A percentile compares a stretch with the other conserved stretches of the same genome.
phyloP scores from a whole-genome alignment of 2,797 vertebrate species.

The Channa striata region DNA sequence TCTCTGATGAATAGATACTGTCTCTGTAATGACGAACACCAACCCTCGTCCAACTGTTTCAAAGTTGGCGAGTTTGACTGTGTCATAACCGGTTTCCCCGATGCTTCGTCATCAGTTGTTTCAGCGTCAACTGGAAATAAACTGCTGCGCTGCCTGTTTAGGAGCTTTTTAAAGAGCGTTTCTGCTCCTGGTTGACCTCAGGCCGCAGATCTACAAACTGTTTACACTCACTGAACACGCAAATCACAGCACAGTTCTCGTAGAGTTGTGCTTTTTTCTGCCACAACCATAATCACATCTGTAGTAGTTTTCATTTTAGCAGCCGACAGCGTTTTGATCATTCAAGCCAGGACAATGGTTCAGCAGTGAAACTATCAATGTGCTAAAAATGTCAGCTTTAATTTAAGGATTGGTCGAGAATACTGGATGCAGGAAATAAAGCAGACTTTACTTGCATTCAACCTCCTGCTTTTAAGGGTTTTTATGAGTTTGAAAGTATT shows the following conservation, averaged over 20 bases:
- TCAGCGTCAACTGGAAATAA: constrained; percentile 37
- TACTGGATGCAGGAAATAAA: no score
- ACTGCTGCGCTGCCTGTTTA: constrained; percentile 13
- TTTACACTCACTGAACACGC: constrained; percentile 35
- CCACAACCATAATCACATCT: not conserved
- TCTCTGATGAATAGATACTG: no score
- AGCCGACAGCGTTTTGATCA: no score
- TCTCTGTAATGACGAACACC: constrained; percentile 4
- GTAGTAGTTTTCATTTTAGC: no score
- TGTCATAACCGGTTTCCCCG: constrained; percentile 18
- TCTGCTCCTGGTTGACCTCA: constrained; percentile 34
- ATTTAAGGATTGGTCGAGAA: no score
- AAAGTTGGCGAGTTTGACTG: constrained; percentile 9
- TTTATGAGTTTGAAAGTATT: no score
- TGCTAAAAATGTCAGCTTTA: no score
- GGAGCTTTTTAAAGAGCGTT: constrained; percentile 9
- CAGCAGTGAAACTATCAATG: no score
- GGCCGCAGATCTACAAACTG: constrained; percentile 35
- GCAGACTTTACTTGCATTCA: no score
- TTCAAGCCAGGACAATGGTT: no score
- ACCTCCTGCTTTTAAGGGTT: no score
- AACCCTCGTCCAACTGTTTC: not conserved
- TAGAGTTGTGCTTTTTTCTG: not conserved
- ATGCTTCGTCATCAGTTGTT: constrained; percentile 17
- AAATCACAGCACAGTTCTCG: not conserved